Percentiles rank a stretch among this genome's conserved stretches.
These are phyloP conservation scores for Plagiodera versicolora DNA, from an alignment of 2,888 invertebrate genomes.

Conservation along the genomic window DNA sequence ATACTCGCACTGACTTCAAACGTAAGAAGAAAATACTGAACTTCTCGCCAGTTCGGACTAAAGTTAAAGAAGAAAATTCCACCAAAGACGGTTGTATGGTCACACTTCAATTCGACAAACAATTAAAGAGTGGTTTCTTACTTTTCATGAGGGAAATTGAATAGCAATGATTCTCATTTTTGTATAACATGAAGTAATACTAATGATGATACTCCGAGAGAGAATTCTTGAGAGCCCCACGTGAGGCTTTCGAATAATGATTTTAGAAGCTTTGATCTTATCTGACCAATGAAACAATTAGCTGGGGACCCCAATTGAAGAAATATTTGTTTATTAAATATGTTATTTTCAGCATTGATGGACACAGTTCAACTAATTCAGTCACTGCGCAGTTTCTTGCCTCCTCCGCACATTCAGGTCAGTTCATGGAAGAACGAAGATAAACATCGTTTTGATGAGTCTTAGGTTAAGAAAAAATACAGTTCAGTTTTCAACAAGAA, in stretches of 20 bases:
- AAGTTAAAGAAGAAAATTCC: too few relatives aligned
- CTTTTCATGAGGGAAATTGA: too few relatives aligned
- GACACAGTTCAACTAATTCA: slow-evolving; percentile 87
- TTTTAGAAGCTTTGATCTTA: slow-evolving; percentile 49
- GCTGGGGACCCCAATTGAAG: neutral
- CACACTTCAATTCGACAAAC: too few relatives aligned
- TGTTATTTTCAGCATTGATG: slow-evolving; percentile 67
- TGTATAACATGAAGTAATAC: too few relatives aligned
- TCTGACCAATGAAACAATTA: slow-evolving; percentile 35
- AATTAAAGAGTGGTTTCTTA: too few relatives aligned
- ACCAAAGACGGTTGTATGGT: too few relatives aligned
- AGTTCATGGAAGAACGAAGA: slow-evolving; percentile 90
- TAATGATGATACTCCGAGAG: slow-evolving; percentile 46
- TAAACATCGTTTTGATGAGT: slow-evolving; percentile 60
- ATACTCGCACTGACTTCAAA: too few relatives aligned
- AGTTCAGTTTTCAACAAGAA: too few relatives aligned
- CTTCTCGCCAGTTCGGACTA: too few relatives aligned
- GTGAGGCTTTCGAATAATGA: slow-evolving; percentile 45
- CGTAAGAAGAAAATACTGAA: too few relatives aligned
- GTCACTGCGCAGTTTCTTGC: slow-evolving; percentile 79
- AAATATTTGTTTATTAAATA: neutral
- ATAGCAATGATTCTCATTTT: too few relatives aligned
- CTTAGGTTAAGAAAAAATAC: slow-evolving; percentile 16
- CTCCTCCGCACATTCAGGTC: slow-evolving; percentile 85
- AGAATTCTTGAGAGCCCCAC: slow-evolving; percentile 47